Evolutionary conservation across 2,113 vertebrate genomes (phyloP).

Genomic region (Datnioides undecimradiatus): DNA sequence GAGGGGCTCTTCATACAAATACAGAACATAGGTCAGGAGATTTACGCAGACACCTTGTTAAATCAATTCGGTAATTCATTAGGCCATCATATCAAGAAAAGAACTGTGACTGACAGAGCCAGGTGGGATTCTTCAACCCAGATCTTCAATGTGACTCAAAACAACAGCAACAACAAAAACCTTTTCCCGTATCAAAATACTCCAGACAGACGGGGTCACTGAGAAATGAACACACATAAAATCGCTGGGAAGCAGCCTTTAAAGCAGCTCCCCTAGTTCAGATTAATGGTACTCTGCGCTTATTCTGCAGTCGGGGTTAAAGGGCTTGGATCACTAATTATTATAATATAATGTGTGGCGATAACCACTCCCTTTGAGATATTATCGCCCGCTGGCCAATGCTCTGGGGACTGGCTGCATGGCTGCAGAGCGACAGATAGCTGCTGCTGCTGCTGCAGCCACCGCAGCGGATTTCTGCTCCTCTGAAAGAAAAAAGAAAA

Average conservation of each 20-base stretch:
- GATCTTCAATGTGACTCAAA: not conserved
- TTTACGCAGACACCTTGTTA: not conserved
- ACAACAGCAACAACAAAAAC: not conserved
- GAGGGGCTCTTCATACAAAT: too few species aligned
- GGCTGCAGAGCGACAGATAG: slow-evolving; percentile 82
- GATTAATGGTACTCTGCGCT: slow-evolving; percentile 83
- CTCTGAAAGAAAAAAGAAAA: slow-evolving; percentile 30
- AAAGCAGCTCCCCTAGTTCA: slow-evolving; percentile 75
- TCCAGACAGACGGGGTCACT: slow-evolving; percentile 10
- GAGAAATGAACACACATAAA: slow-evolving; percentile 62
- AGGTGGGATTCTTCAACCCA: not conserved
- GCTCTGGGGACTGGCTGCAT: slow-evolving; percentile 80
- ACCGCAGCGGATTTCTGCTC: slow-evolving; percentile 68
- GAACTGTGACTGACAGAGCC: not conserved
- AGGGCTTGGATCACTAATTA: slow-evolving; percentile 87
- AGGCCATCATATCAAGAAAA: not conserved
- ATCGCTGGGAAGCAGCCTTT: slow-evolving; percentile 58
- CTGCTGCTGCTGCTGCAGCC: slow-evolving; percentile 43
- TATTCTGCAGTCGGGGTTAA: slow-evolving; percentile 86
- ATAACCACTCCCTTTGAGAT: slow-evolving; percentile 87
- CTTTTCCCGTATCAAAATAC: not conserved
- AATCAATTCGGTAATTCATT: not conserved
- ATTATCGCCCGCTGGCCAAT: slow-evolving; percentile 83
- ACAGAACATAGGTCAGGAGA: too few species aligned
- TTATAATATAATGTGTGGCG: slow-evolving; percentile 87